A percentile compares a stretch with the other conserved stretches of the same genome.
These are phyloP conservation scores for Ceratina australensis DNA, from an alignment of 1,140 invertebrate species.

Conservation along the genomic window DNA sequence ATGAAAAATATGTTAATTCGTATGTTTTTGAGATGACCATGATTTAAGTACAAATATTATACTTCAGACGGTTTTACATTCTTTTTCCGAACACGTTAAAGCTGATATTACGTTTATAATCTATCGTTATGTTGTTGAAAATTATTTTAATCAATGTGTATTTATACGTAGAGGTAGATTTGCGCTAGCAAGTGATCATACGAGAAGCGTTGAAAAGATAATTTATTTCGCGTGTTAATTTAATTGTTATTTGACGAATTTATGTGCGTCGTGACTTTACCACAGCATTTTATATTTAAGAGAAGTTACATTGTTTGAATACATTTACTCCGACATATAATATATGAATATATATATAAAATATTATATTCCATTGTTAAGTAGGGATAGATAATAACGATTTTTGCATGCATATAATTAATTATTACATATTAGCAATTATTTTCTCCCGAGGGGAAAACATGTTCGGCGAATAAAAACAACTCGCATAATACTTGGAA, in stretches of 20 bases:
- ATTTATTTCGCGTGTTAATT: slow-evolving; percentile 30
- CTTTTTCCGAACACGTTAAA: neutral
- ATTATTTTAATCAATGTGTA: slow-evolving; percentile 19
- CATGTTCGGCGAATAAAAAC: neutral
- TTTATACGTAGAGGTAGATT: slow-evolving; percentile 28
- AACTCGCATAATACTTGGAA: neutral
- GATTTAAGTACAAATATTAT: slow-evolving; percentile 46
- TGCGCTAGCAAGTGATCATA: slow-evolving; percentile 6
- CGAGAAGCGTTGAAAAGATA: slow-evolving; percentile 1
- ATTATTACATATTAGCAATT: neutral
- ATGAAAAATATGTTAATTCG: slow-evolving; percentile 5
- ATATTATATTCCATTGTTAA: slow-evolving; percentile 43
- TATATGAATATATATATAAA: slow-evolving; percentile 35
- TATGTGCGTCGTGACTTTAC: neutral
- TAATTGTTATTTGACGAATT: slow-evolving; percentile 17
- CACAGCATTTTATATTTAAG: slow-evolving; percentile 44
- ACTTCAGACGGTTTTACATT: neutral
- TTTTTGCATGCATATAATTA: slow-evolving; percentile 11
- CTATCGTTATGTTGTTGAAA: neutral
- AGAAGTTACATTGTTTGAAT: slow-evolving; percentile 35
- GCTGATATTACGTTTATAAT: neutral
- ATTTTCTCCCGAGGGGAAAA: neutral
- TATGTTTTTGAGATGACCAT: slow-evolving; percentile 11
- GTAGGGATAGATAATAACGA: slow-evolving; percentile 42
- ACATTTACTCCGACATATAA: slow-evolving; percentile 8